These are phyloP conservation scores for Porites cylindrica DNA, from an alignment of 92 coral and sea anemone species.

Conservation along the genomic window DNA sequence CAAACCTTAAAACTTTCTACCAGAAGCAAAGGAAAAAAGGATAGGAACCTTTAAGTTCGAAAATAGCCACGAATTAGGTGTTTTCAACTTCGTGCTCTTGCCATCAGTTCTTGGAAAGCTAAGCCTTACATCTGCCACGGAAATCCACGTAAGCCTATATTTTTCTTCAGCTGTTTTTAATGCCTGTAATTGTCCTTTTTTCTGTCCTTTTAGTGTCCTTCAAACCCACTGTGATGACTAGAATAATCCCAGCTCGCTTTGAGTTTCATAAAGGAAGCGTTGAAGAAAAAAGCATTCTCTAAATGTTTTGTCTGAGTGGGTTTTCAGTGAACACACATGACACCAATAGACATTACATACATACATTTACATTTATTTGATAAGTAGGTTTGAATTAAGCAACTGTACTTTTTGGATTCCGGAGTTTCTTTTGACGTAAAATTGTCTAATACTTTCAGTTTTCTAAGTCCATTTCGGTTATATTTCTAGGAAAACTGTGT, in stretches of 20 bases:
- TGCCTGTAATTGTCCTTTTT: not conserved
- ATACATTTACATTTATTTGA: no score
- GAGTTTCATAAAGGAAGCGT: constrained; percentile 40
- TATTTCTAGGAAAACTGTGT: no score
- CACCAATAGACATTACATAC: not conserved
- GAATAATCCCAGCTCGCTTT: constrained; percentile 63
- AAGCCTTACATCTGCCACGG: not conserved
- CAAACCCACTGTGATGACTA: constrained; percentile 49
- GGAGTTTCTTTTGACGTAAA: no score
- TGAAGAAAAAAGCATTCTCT: constrained; percentile 58
- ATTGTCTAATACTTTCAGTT: no score
- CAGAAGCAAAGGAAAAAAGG: not conserved
- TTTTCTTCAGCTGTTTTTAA: not conserved
- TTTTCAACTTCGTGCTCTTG: no score
- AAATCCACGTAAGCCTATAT: not conserved
- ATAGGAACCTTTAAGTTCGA: not conserved
- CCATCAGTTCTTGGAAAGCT: not conserved
- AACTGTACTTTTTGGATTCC: no score
- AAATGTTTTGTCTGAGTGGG: constrained; percentile 37
- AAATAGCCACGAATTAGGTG: not conserved
- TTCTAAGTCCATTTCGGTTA: no score
- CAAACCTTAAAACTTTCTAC: not conserved
- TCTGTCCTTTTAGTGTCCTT: not conserved
- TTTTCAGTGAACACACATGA: not conserved
- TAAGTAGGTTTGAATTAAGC: no score